Evolutionary conservation across 2,797 vertebrate species (phyloP).

Genomic region (Micrastur ruficollis): DNA sequence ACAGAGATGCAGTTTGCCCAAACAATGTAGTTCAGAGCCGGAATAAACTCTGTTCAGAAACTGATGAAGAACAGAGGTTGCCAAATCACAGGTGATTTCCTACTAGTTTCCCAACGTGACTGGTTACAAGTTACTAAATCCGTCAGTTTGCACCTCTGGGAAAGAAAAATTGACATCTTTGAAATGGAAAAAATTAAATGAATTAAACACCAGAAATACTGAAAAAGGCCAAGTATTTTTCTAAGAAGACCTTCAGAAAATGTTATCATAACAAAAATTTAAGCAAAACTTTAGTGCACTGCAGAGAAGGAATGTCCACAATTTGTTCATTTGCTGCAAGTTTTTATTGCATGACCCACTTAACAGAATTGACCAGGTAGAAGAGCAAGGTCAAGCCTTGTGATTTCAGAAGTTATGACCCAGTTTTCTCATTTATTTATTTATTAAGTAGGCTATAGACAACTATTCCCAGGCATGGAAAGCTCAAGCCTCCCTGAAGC

Average conservation of each 20-base stretch:
- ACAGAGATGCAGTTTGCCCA: not conserved
- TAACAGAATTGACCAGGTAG: not conserved
- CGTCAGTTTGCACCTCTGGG: not conserved
- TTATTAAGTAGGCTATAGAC: not conserved
- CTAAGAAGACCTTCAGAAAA: not conserved
- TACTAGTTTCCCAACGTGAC: not conserved
- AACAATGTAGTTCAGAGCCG: not conserved
- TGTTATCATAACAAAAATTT: rapidly evolving
- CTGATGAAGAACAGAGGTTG: not conserved
- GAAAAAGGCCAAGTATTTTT: not conserved
- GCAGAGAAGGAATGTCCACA: not conserved
- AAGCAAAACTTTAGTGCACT: rapidly evolving
- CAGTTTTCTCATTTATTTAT: not conserved
- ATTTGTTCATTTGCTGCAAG: not conserved
- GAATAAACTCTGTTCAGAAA: not conserved
- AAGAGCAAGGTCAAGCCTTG: not conserved
- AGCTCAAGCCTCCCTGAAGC: not conserved
- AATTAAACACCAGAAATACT: not conserved
- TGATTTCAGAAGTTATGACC: not conserved
- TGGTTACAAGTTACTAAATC: not conserved
- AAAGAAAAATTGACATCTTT: not conserved
- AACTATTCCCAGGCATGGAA: not conserved
- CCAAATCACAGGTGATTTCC: not conserved
- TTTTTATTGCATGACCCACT: not conserved
- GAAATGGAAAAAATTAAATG: not conserved